phyloP scores from a whole-genome alignment of 2,797 vertebrate genomes.

The Paramormyrops hopkinsi region DNA sequence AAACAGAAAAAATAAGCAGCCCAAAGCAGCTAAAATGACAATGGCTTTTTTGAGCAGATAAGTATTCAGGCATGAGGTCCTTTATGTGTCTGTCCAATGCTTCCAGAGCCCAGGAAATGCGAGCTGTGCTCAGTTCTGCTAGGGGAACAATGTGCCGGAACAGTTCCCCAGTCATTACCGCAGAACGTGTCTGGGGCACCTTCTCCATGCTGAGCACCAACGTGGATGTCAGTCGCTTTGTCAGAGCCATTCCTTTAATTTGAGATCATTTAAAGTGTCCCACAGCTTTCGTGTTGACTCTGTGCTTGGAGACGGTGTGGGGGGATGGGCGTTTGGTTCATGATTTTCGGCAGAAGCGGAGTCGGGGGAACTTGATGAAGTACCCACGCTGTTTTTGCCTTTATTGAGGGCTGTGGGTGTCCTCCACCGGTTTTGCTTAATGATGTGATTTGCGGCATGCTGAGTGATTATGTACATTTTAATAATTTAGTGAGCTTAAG shows the following conservation, averaged over 20 bases:
- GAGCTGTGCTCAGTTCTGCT: background rate
- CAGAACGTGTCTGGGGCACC: background rate
- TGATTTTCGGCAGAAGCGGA: background rate
- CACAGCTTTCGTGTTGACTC: background rate
- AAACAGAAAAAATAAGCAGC: background rate
- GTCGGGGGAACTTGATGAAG: background rate
- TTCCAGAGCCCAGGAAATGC: background rate
- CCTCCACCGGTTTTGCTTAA: conserved; percentile 15
- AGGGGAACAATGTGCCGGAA: background rate
- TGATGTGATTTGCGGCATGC: conserved; percentile 24
- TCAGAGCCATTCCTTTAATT: conserved; percentile 44
- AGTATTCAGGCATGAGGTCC: background rate
- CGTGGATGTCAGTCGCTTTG: conserved; percentile 25
- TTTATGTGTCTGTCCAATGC: background rate
- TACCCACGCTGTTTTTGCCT: conserved; percentile 13
- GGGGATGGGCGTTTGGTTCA: background rate
- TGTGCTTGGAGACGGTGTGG: background rate
- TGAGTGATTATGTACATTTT: conserved; percentile 40
- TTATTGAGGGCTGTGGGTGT: conserved; percentile 28
- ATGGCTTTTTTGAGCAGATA: background rate
- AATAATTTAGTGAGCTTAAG: conserved; percentile 43
- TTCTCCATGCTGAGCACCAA: conserved; percentile 32
- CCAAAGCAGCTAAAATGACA: background rate
- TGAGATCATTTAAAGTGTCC: conserved; percentile 1
- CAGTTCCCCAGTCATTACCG: background rate